Evolutionary conservation across 1,140 invertebrate species (phyloP).

Genomic region (Anoplolepis gracilipes): DNA sequence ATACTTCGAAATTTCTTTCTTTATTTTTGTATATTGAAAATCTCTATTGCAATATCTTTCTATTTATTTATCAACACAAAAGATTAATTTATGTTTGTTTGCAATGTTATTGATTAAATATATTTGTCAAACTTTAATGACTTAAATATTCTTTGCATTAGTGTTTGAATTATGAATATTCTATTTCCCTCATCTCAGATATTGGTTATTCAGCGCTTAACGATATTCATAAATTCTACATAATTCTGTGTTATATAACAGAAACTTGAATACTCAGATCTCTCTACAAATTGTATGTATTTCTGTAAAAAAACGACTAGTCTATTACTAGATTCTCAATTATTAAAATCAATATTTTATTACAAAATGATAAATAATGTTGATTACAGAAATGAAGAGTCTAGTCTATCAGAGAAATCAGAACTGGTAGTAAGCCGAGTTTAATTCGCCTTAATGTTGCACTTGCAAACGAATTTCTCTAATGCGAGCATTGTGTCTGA

Average conservation of each 20-base stretch:
- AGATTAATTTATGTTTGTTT: constrained; percentile 1
- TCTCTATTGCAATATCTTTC: not conserved
- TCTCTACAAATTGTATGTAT: not conserved
- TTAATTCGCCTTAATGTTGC: constrained; percentile 42
- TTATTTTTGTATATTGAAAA: too few relatives aligned
- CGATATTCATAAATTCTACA: not conserved
- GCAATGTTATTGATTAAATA: not conserved
- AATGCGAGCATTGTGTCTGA: constrained; percentile 17
- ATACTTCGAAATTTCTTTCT: not conserved
- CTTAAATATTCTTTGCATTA: constrained; percentile 15
- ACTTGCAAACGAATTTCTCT: constrained; percentile 37
- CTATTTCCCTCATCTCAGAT: not conserved
- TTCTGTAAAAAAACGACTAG: not conserved
- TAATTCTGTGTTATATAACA: not conserved
- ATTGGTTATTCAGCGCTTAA: not conserved
- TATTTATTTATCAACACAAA: not conserved
- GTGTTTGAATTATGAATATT: not conserved
- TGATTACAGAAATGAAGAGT: not conserved
- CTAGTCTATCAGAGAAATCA: not conserved
- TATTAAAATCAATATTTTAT: not conserved
- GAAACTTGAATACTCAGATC: not conserved
- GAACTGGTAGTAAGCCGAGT: constrained; percentile 20
- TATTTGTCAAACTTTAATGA: not conserved
- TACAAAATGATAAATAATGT: not conserved
- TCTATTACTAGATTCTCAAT: not conserved